These are phyloP conservation scores for Recurvirostra avosetta DNA, from an alignment of 2,113 vertebrate genomes.

Conservation along the genomic window DNA sequence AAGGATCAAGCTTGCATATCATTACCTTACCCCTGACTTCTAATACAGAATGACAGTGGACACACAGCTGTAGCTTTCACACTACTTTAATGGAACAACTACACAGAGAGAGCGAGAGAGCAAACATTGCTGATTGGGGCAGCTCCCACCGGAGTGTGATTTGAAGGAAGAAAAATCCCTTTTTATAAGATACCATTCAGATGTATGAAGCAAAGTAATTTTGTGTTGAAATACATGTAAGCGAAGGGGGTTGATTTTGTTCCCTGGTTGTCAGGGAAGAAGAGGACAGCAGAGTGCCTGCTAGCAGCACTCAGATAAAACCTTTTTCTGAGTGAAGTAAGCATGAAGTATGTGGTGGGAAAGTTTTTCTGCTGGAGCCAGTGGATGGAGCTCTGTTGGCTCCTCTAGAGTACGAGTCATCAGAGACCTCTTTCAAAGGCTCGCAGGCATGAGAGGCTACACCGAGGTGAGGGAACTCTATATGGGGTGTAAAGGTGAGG, in stretches of 20 bases:
- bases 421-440: not conserved
- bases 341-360: not conserved
- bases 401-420: not conserved
- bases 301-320: not conserved
- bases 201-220: not conserved
- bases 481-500: not conserved
- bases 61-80: conserved; percentile 35
- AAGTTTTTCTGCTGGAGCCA: not conserved
- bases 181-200: not conserved
- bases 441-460: not conserved
- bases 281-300: not conserved
- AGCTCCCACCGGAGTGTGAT: not conserved
- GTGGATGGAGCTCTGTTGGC: not conserved
- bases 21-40: conserved; percentile 5
- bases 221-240: not conserved
- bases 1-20: conserved; percentile 33
- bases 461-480: not conserved
- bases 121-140: not conserved
- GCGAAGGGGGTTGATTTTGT: not conserved
- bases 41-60: conserved; percentile 46
- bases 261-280: not conserved
- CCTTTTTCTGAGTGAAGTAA: not conserved
- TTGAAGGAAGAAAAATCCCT: not conserved
- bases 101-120: not conserved
- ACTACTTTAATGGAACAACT: conserved; percentile 28